Conservation (phyloP, 2,888 invertebrate genomes). For the Pogonocherus hispidulus region DNA sequence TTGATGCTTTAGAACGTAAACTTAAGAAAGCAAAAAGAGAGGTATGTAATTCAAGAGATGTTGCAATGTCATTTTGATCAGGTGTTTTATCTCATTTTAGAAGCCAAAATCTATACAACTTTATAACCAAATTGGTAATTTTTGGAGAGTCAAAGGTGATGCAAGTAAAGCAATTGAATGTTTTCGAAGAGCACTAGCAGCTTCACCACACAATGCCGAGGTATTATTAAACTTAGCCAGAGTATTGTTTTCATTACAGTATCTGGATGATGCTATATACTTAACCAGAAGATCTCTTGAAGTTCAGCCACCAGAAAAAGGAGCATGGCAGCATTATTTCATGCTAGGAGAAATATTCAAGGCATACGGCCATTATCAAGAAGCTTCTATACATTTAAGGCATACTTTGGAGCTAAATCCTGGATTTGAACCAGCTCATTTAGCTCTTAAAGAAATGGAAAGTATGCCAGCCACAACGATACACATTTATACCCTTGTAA, state of each 20-base stretch:
- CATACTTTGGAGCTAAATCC: slow-evolving; percentile 88
- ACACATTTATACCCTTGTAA: slow-evolving; percentile 88
- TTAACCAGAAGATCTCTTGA: slow-evolving; percentile 87
- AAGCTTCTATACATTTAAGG: slow-evolving; percentile 86
- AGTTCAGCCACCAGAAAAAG: slow-evolving; percentile 85
- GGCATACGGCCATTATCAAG: slow-evolving; percentile 91
- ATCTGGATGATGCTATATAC: slow-evolving; percentile 91
- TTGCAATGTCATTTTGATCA: background rate
- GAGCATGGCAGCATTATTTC: slow-evolving; percentile 93
- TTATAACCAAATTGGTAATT: slow-evolving; percentile 93
- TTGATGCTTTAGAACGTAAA: slow-evolving; percentile 80
- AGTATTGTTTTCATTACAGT: slow-evolving; percentile 87
- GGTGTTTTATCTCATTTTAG: slow-evolving; percentile 58
- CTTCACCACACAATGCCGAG: slow-evolving; percentile 90
- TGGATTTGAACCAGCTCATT: slow-evolving; percentile 85
- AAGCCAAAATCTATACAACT: slow-evolving; percentile 88
- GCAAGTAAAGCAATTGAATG: slow-evolving; percentile 90
- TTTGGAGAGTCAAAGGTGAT: slow-evolving; percentile 91
- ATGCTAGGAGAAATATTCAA: slow-evolving; percentile 93
- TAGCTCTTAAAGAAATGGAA: slow-evolving; percentile 86
- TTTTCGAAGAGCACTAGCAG: slow-evolving; percentile 86
- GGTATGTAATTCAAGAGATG: slow-evolving; percentile 60
- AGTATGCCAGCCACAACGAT: slow-evolving; percentile 84
- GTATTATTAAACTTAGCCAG: slow-evolving; percentile 87
- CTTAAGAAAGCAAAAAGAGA: slow-evolving; percentile 85